These are phyloP conservation scores for Parnassius smintheus DNA, from an alignment of 2,888 invertebrate genomes.

Conservation along the genomic window DNA sequence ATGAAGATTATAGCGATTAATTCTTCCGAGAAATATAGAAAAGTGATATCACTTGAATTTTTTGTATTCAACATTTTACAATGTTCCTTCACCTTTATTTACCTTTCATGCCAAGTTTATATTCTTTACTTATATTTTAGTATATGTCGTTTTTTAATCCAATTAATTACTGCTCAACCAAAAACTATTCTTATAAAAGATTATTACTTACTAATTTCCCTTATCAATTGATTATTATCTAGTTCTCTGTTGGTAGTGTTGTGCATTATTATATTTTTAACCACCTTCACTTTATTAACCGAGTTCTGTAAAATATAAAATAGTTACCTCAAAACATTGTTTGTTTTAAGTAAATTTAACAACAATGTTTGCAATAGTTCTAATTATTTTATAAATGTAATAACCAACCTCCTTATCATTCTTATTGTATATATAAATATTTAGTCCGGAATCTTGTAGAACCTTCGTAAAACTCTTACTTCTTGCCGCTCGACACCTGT, in stretches of 20 bases:
- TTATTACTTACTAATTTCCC: constrained; percentile 41
- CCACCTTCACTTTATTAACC: not conserved
- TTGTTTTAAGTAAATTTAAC: no score
- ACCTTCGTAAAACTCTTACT: constrained; percentile 38
- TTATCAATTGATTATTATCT: constrained; percentile 35
- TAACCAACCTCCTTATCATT: constrained; percentile 13
- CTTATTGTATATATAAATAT: constrained; percentile 36
- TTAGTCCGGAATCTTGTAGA: constrained; percentile 36
- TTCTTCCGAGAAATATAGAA: no score
- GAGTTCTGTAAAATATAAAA: not conserved
- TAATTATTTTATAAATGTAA: not conserved
- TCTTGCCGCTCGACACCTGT: constrained; percentile 30
- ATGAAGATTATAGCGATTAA: no score
- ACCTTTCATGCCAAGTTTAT: no score
- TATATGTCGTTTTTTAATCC: no score
- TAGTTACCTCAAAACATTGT: no score
- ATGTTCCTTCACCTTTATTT: not conserved
- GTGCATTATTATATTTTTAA: constrained; percentile 35
- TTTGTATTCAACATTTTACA: not conserved
- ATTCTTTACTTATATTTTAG: no score
- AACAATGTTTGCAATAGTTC: no score
- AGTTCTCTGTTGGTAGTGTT: constrained; percentile 36
- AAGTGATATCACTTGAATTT: no score
- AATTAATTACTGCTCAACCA: no score
- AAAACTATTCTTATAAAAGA: not conserved